Evolutionary conservation across 2,113 vertebrate genomes (phyloP), one percentile per base, ranked within the genome.

Genomic region (Perccottus glenii): DNA sequence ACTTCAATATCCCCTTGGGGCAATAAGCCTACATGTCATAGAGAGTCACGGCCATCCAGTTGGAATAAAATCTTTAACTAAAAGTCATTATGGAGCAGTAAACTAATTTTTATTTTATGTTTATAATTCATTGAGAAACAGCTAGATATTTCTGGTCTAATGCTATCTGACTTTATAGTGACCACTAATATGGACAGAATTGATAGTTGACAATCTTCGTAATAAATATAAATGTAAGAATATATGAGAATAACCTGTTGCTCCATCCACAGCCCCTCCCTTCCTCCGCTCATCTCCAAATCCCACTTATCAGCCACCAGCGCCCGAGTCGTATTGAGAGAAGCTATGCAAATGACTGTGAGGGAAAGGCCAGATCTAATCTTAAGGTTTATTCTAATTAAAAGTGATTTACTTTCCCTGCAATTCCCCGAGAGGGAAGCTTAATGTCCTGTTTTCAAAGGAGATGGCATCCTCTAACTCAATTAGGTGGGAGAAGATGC

Each of bases 311-410:
- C 88, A 92, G 73, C 67, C 87, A 76, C 67, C 52, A 50, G 75
- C 1, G 35, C 59, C 71, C 16, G 66, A 64, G 83, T 82, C 11
- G 52, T 77, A 86, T 81, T 77, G 73, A 88, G 83, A 85, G 65
- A 46, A 82, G 69, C 72, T 59, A 82, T 75, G 59, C 56, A 93
- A 93, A 91, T 85, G 77, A 64, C 77, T 73, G 66, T 60, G 56
- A 72, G 50, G 83, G 68, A 86, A 89, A 90, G 85, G 73, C 78
- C 88, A 11, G 38, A 87, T 87, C 50, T 93, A 90, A 91, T 93
- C 91, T 92, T 78, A 65, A 83, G 90, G 85, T 89, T 89, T 90
- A 85, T 90, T 83, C 66, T 92, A 92, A 94, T 94, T 93, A 90
- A 89, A 93, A 92, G 84, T 82, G 80, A 90, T 91, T 92, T 78